Percentiles rank a stretch among this genome's conserved stretches.
phyloP scores from a whole-genome alignment of 2,113 vertebrate species.

The Dissostichus mawsoni region DNA sequence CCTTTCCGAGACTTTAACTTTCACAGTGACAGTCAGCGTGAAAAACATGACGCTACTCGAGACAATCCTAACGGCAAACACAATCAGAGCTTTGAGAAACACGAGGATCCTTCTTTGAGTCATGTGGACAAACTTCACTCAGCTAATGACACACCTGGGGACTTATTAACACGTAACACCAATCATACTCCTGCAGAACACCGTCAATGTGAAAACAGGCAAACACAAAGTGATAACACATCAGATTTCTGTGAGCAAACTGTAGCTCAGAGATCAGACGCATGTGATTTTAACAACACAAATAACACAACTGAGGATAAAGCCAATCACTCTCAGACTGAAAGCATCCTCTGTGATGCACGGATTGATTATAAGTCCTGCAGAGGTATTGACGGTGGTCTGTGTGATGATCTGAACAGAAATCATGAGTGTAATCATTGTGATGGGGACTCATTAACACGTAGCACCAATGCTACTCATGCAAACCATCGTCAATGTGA shows the following conservation, averaged over 20 bases:
- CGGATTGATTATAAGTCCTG: neutral
- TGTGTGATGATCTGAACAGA: neutral
- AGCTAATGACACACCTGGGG: neutral
- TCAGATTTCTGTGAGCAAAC: neutral
- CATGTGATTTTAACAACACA: neutral
- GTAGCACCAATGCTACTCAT: too few relatives aligned
- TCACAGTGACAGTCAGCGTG: neutral
- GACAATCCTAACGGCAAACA: neutral
- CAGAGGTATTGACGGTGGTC: constrained; percentile 19
- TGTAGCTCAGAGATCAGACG: neutral
- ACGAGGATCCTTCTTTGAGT: neutral
- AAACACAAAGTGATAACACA: neutral
- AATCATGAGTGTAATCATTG: neutral
- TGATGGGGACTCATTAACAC: too few relatives aligned
- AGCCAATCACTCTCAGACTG: constrained; percentile 8
- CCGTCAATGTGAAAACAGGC: constrained; percentile 14
- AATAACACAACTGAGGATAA: neutral
- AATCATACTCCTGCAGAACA: neutral
- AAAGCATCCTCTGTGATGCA: neutral
- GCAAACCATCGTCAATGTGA: too few relatives aligned
- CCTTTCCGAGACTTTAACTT: constrained; percentile 11
- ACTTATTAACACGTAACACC: constrained; percentile 3
- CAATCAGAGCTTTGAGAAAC: neutral
- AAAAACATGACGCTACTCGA: neutral
- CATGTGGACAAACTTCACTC: neutral